phyloP scores from a whole-genome alignment of 2,888 invertebrate genomes.

The Chrysolina americana region DNA sequence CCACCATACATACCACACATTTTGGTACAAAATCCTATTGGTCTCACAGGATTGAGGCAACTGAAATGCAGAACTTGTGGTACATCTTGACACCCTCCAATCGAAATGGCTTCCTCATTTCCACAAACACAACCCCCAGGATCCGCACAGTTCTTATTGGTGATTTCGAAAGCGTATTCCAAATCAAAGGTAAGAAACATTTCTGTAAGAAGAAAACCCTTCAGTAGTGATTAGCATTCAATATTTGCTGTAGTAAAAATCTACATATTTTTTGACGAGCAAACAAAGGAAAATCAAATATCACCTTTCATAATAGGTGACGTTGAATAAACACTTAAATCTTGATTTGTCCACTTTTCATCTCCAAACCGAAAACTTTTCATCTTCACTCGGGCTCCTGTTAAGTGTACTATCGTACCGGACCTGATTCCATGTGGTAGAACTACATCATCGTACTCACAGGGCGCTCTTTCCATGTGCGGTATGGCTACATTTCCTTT shows the following conservation, averaged over 20 bases:
- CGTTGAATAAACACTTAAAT: not conserved
- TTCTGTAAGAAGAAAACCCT: not conserved
- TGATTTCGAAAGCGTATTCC: not conserved
- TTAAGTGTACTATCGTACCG: constrained; percentile 17
- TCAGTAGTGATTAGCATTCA: too few species aligned
- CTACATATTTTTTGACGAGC: too few species aligned
- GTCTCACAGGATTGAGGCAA: constrained; percentile 37
- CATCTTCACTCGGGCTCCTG: constrained; percentile 22
- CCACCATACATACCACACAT: constrained; percentile 40
- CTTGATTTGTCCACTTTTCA: constrained; percentile 34
- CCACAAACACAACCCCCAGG: constrained; percentile 44
- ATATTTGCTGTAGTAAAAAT: not conserved
- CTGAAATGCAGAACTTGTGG: not conserved
- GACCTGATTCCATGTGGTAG: constrained; percentile 59
- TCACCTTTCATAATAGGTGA: constrained; percentile 23
- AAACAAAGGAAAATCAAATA: too few species aligned
- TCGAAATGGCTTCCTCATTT: constrained; percentile 6
- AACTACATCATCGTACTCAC: constrained; percentile 69
- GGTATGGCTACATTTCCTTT: constrained; percentile 71
- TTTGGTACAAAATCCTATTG: constrained; percentile 40
- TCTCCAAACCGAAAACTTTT: constrained; percentile 40
- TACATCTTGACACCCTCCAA: constrained; percentile 1
- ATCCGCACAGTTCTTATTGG: constrained; percentile 29
- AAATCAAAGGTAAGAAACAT: not conserved
- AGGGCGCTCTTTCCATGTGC: constrained; percentile 71